Evolutionary conservation across 2,888 invertebrate genomes (phyloP).

Genomic region (Lysandra bellargus): DNA sequence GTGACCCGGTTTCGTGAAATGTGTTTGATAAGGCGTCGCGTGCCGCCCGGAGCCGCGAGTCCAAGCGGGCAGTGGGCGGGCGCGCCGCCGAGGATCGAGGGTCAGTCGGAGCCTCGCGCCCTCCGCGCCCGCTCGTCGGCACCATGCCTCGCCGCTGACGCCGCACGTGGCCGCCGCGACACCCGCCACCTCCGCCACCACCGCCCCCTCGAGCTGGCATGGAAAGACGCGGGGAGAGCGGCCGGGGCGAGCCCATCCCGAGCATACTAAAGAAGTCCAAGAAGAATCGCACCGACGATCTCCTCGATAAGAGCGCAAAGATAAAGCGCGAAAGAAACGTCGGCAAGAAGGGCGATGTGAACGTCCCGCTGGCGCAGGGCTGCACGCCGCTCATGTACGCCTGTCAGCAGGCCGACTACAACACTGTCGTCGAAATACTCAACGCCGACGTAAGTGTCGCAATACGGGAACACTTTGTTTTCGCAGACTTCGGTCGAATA

Average conservation of each 20-base stretch:
- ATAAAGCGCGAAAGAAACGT: constrained; percentile 69
- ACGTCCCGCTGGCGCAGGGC: constrained; percentile 80
- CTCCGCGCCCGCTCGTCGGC: constrained; percentile 72
- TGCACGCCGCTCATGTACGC: constrained; percentile 95
- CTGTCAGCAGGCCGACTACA: constrained; percentile 92
- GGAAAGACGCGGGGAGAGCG: constrained; percentile 69
- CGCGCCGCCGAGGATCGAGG: constrained; percentile 44
- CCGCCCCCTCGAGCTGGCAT: constrained; percentile 55
- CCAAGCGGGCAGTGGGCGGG: constrained; percentile 61
- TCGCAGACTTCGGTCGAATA: not conserved
- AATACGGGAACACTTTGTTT: constrained; percentile 46
- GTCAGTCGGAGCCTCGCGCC: constrained; percentile 74
- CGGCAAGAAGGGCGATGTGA: constrained; percentile 63
- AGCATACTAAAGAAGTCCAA: constrained; percentile 75
- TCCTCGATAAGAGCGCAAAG: constrained; percentile 72
- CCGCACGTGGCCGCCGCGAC: constrained; percentile 68
- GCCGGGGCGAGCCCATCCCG: constrained; percentile 71
- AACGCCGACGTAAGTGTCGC: constrained; percentile 85
- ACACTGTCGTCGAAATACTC: constrained; percentile 86
- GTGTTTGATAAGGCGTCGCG: constrained; percentile 60
- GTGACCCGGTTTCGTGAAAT: constrained; percentile 69
- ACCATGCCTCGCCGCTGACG: constrained; percentile 41
- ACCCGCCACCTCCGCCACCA: constrained; percentile 28
- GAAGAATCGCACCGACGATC: constrained; percentile 61
- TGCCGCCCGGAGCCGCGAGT: constrained; percentile 61